A percentile compares a stretch with the other conserved stretches of the same genome.
Conservation (phyloP, 2,888 invertebrate genomes). For the Parapristionchus giblindavisi region DNA sequence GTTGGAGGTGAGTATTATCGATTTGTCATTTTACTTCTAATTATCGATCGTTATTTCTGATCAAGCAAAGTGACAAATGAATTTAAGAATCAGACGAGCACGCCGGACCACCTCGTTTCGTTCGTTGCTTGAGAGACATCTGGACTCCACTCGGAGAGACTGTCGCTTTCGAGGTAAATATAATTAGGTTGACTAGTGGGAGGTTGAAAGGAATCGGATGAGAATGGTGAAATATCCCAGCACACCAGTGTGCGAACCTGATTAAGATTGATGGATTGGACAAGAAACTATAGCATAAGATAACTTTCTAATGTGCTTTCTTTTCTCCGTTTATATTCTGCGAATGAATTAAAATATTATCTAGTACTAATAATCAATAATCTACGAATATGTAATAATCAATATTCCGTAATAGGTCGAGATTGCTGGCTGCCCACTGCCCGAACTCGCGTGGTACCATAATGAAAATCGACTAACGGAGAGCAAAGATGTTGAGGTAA, state of each 20-base stretch:
- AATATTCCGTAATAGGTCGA: conserved; percentile 46
- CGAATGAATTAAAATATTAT: neutral
- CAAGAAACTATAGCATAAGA: neutral
- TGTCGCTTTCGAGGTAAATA: conserved; percentile 51
- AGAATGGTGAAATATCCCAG: too few relatives aligned
- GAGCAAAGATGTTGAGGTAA: conserved; percentile 51
- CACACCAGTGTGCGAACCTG: neutral
- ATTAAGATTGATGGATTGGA: neutral
- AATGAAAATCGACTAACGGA: conserved; percentile 58
- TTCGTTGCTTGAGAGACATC: conserved; percentile 63
- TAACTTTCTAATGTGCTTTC: neutral
- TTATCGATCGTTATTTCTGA: neutral
- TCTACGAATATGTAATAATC: neutral
- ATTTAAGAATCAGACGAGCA: conserved; percentile 52
- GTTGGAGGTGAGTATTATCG: conserved; percentile 46
- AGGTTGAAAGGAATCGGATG: too few relatives aligned
- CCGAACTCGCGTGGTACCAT: conserved; percentile 64
- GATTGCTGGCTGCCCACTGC: conserved; percentile 61
- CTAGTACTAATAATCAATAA: neutral
- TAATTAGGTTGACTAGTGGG: neutral
- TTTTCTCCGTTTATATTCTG: neutral
- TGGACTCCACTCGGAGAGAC: conserved; percentile 59
- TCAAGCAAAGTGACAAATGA: neutral
- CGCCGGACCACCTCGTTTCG: conserved; percentile 62
- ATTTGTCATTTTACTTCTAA: neutral